These are phyloP conservation scores for Pluvianellus socialis DNA, from an alignment of 2,113 vertebrate species.

Conservation along the genomic window DNA sequence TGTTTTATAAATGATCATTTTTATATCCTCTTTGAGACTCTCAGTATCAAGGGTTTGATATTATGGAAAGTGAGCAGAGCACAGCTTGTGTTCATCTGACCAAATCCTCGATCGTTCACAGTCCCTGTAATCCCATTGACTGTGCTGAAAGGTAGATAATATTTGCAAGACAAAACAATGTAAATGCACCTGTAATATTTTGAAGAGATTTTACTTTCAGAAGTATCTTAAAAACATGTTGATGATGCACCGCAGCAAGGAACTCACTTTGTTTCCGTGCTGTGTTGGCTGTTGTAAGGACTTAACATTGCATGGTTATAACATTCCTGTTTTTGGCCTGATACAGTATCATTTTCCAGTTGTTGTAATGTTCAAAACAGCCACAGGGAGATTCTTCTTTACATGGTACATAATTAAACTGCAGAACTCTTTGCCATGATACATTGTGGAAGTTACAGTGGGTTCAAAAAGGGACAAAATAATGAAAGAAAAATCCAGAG, in stretches of 20 bases:
- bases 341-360: background rate
- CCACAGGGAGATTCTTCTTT: background rate
- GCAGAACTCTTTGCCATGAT: background rate
- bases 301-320: background rate
- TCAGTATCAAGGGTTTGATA: accelerated
- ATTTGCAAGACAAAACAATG: background rate
- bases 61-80: background rate
- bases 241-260: background rate
- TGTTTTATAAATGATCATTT: background rate
- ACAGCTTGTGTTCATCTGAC: background rate
- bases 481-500: background rate
- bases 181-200: background rate
- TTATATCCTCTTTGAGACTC: background rate
- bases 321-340: background rate
- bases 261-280: background rate
- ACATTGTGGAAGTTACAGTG: background rate
- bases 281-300: background rate
- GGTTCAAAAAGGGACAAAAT: background rate
- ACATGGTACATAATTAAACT: background rate
- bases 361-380: background rate
- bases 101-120: background rate
- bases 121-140: background rate
- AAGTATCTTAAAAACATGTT: background rate
- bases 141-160: background rate
- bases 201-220: background rate